Percentiles rank a stretch among this genome's conserved stretches.
These are phyloP conservation scores for Mormyrus hasselquistii DNA, from an alignment of 2,797 vertebrate genomes.

Conservation along the genomic window DNA sequence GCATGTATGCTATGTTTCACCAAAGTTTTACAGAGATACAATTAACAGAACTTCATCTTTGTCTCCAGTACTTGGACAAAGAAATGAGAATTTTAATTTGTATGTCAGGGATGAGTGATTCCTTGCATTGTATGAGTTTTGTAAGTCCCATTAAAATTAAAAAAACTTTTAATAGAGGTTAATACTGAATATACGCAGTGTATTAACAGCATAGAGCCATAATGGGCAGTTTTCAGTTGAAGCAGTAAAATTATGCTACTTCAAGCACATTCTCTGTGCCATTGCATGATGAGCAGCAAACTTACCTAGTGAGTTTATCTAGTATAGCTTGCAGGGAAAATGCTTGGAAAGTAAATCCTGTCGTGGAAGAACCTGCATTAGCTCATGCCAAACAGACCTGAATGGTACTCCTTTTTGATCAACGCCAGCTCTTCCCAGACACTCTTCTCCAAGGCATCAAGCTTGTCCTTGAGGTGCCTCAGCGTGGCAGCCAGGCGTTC, in stretches of 20 bases:
- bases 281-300: neutral
- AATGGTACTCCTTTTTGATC: constrained; percentile 70
- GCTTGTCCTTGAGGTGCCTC: constrained; percentile 55
- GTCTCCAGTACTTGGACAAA: neutral
- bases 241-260: neutral
- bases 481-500: constrained; percentile 41
- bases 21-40: constrained; percentile 16
- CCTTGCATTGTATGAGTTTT: neutral
- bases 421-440: constrained; percentile 68
- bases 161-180: neutral
- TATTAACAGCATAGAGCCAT: neutral
- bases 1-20: neutral
- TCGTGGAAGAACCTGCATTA: neutral
- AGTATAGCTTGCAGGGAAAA: neutral
- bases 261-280: neutral
- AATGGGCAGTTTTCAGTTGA: neutral
- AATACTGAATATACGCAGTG: neutral
- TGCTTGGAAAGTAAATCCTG: neutral
- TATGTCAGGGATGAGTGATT: neutral
- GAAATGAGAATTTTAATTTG: neutral
- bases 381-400: constrained; percentile 54
- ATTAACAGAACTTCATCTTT: constrained; percentile 38
- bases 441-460: constrained; percentile 58
- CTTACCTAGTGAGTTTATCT: neutral
- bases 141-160: neutral